Percentiles rank a stretch among this genome's conserved stretches.
phyloP scores from a whole-genome alignment of 2,888 invertebrate genomes.

The Athalia circularis region DNA sequence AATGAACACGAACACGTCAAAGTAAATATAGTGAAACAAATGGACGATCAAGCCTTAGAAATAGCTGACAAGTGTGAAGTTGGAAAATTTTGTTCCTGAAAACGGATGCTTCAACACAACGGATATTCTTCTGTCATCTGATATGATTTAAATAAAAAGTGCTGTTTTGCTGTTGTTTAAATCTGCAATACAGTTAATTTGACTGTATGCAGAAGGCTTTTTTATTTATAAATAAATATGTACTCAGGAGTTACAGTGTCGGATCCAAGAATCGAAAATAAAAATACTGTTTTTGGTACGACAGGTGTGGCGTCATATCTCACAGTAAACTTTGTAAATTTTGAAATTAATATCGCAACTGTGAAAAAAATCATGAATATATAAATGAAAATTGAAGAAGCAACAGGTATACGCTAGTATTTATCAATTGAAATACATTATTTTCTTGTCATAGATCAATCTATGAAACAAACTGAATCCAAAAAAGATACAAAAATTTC shows the following conservation, averaged over 20 bases:
- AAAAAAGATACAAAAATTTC: background rate
- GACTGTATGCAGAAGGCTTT: slow-evolving; percentile 23
- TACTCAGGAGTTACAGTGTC: slow-evolving; percentile 9
- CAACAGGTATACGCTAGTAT: background rate
- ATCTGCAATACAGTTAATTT: background rate
- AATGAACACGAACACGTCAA: background rate
- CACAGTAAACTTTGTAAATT: no score
- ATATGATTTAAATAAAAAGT: background rate
- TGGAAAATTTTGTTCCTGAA: background rate
- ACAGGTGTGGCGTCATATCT: no score
- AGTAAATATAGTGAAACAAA: background rate
- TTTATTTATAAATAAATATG: slow-evolving; percentile 47
- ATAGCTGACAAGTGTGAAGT: no score
- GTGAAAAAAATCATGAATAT: no score
- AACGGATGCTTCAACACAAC: background rate
- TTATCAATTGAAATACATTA: background rate
- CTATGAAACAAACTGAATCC: background rate
- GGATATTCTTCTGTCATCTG: background rate
- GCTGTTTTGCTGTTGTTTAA: background rate
- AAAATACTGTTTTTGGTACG: background rate
- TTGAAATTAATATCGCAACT: no score
- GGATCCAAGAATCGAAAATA: background rate
- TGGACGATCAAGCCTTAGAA: background rate
- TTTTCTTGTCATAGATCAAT: background rate
- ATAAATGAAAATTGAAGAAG: background rate